phyloP scores from a whole-genome alignment of 2,888 invertebrate genomes.

The Synanthedon andrenaeformis region DNA sequence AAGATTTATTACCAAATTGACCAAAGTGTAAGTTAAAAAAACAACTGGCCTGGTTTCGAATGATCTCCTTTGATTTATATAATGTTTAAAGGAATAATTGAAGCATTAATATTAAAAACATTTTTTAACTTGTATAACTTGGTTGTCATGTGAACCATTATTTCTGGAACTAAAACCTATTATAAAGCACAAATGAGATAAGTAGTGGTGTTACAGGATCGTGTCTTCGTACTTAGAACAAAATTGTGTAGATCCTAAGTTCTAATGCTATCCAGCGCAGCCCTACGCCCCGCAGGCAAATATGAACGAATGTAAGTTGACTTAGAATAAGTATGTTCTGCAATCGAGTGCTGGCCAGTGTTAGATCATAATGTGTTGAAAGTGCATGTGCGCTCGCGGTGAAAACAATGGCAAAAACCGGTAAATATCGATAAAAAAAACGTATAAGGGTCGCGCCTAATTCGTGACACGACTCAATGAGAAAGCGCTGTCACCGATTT shows the following conservation, averaged over 20 bases:
- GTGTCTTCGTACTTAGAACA: not conserved
- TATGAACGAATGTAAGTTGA: conserved; percentile 72
- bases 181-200: too few species aligned
- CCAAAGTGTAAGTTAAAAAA: too few species aligned
- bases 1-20: too few species aligned
- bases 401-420: conserved; percentile 51
- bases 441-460: not conserved
- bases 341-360: conserved; percentile 68
- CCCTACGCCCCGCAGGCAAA: conserved; percentile 69
- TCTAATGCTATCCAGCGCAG: conserved; percentile 32
- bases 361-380: conserved; percentile 71
- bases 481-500: conserved; percentile 24
- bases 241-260: conserved; percentile 20
- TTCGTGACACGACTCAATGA: conserved; percentile 9
- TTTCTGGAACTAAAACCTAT: not conserved
- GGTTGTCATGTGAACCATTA: too few species aligned
- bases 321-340: conserved; percentile 71
- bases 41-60: too few species aligned
- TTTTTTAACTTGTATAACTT: too few species aligned
- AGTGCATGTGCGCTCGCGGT: conserved; percentile 56
- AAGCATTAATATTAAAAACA: too few species aligned
- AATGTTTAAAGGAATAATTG: too few species aligned
- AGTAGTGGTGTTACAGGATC: too few species aligned
- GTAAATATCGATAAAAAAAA: conserved; percentile 22
- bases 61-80: too few species aligned